phyloP scores from a whole-genome alignment of 2,797 vertebrate genomes.

The Urocyon cinereoargenteus region DNA sequence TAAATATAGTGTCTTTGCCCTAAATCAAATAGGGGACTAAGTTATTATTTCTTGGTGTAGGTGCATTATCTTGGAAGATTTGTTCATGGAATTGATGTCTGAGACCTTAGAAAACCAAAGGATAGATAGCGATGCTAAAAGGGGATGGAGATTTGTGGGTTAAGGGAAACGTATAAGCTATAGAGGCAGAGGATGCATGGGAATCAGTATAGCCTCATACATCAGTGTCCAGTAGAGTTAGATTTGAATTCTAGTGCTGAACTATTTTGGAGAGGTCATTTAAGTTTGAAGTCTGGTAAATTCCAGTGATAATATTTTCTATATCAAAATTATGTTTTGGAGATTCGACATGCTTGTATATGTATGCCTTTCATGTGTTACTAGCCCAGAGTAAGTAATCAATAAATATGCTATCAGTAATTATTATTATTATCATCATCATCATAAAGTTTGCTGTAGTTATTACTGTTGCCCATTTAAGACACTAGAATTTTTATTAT shows the following conservation, averaged over 20 bases:
- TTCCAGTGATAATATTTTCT: not conserved
- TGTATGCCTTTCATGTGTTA: not conserved
- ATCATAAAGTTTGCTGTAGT: not conserved
- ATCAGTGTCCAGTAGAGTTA: not conserved
- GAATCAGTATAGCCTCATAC: not conserved
- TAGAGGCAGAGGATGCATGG: not conserved
- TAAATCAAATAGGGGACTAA: not conserved
- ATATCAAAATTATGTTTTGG: not conserved
- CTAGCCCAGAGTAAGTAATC: not conserved
- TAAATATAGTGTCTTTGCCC: not conserved
- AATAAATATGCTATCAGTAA: not conserved
- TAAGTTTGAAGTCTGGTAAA: not conserved
- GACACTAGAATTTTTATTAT: not conserved
- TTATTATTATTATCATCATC: not conserved
- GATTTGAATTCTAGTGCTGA: not conserved
- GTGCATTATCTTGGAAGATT: not conserved
- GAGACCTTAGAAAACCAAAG: not conserved
- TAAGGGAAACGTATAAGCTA: not conserved
- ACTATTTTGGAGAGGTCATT: not conserved
- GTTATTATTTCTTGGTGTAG: not conserved
- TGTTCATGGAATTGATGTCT: not conserved
- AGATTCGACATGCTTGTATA: not conserved
- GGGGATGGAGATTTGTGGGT: not conserved
- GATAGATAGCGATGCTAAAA: not conserved
- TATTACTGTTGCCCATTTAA: not conserved